Conservation (phyloP, 2,888 invertebrate genomes). For the Desoria tigrina region DNA sequence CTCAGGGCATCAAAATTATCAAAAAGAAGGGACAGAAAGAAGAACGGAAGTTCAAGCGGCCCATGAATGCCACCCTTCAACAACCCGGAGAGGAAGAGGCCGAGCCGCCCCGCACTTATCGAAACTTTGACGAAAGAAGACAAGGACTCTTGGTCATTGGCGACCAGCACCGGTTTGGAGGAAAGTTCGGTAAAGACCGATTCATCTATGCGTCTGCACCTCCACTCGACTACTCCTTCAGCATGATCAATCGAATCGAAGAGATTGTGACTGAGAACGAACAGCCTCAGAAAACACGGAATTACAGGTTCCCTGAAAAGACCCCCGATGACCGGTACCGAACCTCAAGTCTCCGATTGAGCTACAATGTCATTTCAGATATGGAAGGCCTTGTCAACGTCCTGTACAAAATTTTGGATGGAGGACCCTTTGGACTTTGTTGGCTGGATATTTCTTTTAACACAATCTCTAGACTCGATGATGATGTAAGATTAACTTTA, state of each 20-base stretch:
- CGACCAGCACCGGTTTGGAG: constrained; percentile 45
- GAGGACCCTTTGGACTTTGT: constrained; percentile 50
- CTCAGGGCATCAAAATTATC: constrained; percentile 10
- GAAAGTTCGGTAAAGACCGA: neutral
- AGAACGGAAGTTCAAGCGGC: constrained; percentile 16
- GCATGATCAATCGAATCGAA: constrained; percentile 49
- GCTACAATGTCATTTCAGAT: constrained; percentile 51
- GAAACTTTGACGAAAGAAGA: constrained; percentile 48
- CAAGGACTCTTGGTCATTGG: constrained; percentile 47
- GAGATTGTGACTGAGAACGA: constrained; percentile 50
- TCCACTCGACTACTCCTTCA: constrained; percentile 51
- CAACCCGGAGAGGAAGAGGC: constrained; percentile 27
- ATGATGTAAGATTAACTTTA: constrained; percentile 54
- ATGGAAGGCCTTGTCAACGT: constrained; percentile 48
- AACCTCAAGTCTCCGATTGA: constrained; percentile 48
- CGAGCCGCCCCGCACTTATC: constrained; percentile 38
- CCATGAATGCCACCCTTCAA: neutral
- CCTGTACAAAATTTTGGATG: constrained; percentile 50
- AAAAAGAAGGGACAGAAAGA: constrained; percentile 37
- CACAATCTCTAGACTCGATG: constrained; percentile 58
- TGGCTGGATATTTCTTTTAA: constrained; percentile 64
- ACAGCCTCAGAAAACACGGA: constrained; percentile 44
- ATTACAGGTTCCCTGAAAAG: constrained; percentile 42
- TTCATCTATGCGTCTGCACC: constrained; percentile 46
- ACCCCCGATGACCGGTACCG: constrained; percentile 49